These are phyloP conservation scores for Nycteola revayana DNA, from an alignment of 2,888 invertebrate genomes.

Conservation along the genomic window DNA sequence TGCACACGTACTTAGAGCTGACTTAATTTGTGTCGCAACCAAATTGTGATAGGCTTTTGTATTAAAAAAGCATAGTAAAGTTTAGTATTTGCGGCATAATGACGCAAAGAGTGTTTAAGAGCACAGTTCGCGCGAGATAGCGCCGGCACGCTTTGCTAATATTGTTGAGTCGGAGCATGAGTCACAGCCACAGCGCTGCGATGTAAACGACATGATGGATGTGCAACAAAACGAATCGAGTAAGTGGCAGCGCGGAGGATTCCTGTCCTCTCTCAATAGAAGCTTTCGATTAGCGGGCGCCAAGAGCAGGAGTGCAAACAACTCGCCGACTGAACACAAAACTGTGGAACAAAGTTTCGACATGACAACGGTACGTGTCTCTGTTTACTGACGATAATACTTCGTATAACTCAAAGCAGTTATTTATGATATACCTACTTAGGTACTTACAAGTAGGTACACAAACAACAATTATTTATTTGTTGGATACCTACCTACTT, in stretches of 20 bases:
- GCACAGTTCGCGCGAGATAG: conserved; percentile 34
- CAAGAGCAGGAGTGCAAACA: conserved; percentile 53
- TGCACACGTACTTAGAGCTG: conserved; percentile 32
- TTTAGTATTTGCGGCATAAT: conserved; percentile 26
- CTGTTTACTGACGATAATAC: conserved; percentile 6
- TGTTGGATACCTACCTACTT: too few species aligned
- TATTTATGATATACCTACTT: too few species aligned
- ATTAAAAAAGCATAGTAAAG: conserved; percentile 24
- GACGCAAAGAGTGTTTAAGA: conserved; percentile 33
- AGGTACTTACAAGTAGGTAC: too few species aligned
- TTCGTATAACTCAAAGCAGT: too few species aligned
- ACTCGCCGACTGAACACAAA: conserved; percentile 53
- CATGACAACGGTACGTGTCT: conserved; percentile 50
- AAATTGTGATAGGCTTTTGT: conserved; percentile 29
- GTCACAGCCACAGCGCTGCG: conserved; percentile 62
- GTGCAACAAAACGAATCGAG: conserved; percentile 62
- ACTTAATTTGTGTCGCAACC: conserved; percentile 23
- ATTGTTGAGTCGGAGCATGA: conserved; percentile 58
- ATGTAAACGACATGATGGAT: conserved; percentile 74
- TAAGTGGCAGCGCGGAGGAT: conserved; percentile 74
- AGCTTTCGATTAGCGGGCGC: conserved; percentile 69
- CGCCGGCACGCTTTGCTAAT: conserved; percentile 56
- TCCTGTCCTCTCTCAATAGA: conserved; percentile 71
- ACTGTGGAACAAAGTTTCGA: conserved; percentile 51
- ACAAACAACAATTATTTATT: too few species aligned